A percentile compares a stretch with the other conserved stretches of the same genome.
phyloP scores from a whole-genome alignment of 1,140 invertebrate genomes.

The Sinonovacula constricta region DNA sequence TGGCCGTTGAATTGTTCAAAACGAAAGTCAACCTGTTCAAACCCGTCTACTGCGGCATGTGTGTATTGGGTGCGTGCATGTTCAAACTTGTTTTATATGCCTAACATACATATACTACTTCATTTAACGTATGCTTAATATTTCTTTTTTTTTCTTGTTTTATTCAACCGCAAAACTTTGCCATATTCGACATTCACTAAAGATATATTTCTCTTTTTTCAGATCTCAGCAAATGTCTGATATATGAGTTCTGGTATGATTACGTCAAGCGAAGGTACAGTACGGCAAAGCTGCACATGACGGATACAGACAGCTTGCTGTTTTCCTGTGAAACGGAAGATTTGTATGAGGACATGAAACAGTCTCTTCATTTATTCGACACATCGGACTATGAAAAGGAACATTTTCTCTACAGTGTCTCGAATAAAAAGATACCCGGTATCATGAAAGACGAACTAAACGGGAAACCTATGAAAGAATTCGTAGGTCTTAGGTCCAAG shows the following conservation, averaged over 20 bases:
- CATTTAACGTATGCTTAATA: no score
- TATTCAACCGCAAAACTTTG: no score
- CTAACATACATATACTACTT: no score
- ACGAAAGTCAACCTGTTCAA: slow-evolving; percentile 53
- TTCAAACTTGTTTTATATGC: background rate
- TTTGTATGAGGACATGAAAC: slow-evolving; percentile 75
- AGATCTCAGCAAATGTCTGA: slow-evolving; percentile 33
- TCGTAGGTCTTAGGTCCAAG: slow-evolving; percentile 3
- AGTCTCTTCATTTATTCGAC: slow-evolving; percentile 36
- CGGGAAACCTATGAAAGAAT: slow-evolving; percentile 52
- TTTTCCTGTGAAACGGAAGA: slow-evolving; percentile 75
- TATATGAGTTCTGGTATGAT: slow-evolving; percentile 71
- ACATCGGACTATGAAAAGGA: slow-evolving; percentile 46
- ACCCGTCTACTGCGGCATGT: slow-evolving; percentile 63
- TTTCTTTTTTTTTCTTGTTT: no score
- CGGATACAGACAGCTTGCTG: slow-evolving; percentile 78
- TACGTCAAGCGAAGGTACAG: slow-evolving; percentile 61
- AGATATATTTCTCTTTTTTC: no score
- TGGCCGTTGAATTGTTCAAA: slow-evolving; percentile 53
- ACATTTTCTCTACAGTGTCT: slow-evolving; percentile 39
- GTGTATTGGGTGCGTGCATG: slow-evolving; percentile 56
- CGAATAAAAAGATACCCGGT: slow-evolving; percentile 79
- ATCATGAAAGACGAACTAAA: slow-evolving; percentile 80
- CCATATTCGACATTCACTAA: no score
- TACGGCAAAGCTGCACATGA: slow-evolving; percentile 64